These are phyloP conservation scores for Oophaga sylvatica DNA, from an alignment of 2,797 vertebrate genomes.

Conservation along the genomic window DNA sequence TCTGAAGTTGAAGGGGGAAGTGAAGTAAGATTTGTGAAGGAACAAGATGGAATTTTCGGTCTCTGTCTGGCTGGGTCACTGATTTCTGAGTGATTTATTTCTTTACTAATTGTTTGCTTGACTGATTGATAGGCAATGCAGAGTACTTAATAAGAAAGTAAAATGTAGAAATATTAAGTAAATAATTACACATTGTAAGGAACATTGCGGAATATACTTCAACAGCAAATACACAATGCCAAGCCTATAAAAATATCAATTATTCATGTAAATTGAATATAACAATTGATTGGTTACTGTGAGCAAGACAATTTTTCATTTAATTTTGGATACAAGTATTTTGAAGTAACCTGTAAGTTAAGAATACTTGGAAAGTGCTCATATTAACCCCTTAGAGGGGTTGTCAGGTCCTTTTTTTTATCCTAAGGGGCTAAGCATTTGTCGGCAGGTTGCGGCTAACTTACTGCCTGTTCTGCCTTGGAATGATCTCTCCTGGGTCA, in stretches of 20 bases:
- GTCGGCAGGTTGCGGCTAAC: too few species aligned
- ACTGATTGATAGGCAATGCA: too few species aligned
- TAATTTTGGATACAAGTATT: not conserved
- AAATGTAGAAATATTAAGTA: not conserved
- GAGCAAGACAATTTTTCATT: not conserved
- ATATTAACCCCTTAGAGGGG: not conserved
- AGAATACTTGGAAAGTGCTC: not conserved
- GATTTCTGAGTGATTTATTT: too few species aligned
- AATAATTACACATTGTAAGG: constrained; percentile 2
- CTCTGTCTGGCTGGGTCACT: too few species aligned
- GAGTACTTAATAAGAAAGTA: not conserved
- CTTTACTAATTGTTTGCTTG: too few species aligned
- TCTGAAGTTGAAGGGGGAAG: too few species aligned
- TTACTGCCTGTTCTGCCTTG: too few species aligned
- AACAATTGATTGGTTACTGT: not conserved
- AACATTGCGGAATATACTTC: not conserved
- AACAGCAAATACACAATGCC: not conserved
- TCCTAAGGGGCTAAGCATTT: too few species aligned
- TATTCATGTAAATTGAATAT: not conserved
- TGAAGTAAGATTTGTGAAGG: too few species aligned
- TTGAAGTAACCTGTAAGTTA: not conserved
- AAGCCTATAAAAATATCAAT: not conserved
- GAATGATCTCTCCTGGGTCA: too few species aligned
- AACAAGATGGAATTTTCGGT: too few species aligned
- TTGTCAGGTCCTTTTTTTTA: not conserved